Evolutionary conservation across 2,797 vertebrate genomes (phyloP).

Genomic region (Pelodytes ibericus): DNA sequence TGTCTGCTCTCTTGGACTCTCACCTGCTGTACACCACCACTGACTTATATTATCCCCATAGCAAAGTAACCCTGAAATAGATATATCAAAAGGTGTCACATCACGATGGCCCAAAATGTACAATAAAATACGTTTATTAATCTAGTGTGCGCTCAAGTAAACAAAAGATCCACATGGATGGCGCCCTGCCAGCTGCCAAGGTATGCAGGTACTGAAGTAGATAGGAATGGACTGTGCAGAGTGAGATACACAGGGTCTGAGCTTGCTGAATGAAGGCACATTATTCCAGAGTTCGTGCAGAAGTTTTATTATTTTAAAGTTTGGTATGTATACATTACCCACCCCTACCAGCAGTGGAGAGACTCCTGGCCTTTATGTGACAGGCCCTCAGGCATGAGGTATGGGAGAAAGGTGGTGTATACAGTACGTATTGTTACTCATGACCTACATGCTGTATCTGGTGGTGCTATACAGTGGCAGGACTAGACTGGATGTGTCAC

Average conservation of each 20-base stretch:
- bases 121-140: no score
- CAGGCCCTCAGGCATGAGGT: conserved; percentile 11
- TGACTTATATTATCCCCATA: no score
- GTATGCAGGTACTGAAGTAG: neutral
- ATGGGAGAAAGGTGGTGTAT: conserved; percentile 24
- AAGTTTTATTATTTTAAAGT: conserved; percentile 44
- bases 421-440: conserved; percentile 24
- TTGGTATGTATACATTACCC: conserved; percentile 48
- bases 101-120: no score
- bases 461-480: neutral
- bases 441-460: neutral
- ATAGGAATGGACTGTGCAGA: neutral
- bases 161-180: no score
- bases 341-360: conserved; percentile 27
- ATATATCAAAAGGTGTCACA: no score
- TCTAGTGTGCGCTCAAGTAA: no score
- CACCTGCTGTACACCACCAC: no score
- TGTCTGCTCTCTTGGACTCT: no score
- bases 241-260: conserved; percentile 15
- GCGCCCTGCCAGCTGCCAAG: no score
- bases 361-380: conserved; percentile 38
- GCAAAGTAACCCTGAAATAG: no score
- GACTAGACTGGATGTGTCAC: neutral
- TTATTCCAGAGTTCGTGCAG: conserved; percentile 27
- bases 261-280: conserved; percentile 49